Base-by-base conservation (phyloP, 2,888 invertebrate species). In the Creontiades dilutus region DNA sequence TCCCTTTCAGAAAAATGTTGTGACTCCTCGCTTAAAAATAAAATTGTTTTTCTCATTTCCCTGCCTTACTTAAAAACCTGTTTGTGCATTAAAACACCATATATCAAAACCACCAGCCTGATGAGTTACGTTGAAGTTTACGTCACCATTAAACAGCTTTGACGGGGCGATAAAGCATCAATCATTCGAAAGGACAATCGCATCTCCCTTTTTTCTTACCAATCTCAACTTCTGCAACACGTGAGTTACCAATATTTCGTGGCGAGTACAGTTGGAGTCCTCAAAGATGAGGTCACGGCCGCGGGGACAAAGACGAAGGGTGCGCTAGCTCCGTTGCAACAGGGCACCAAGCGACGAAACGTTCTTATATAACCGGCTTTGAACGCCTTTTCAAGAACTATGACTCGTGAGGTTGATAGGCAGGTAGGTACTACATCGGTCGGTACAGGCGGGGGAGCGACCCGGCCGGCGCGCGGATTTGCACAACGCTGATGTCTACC, bases 251-350 rank as follows among this genome's bases (percentile, higher is more conserved):
- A 68, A 68, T 68, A 23, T 68, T 68, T 68, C 68, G 12, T 23
- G 9, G 68, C 61, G 68, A 37, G 3, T 37, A 37, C 37, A 7
- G 37, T 7, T 23, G 12, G 4, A 0, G 12, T 23, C 11, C 5
- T 23, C 16, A 16, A n/a, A n/a, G 68, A 68, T 5, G 68, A 11
- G 68, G 68, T 68, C 68, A 68, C 23, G 68, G 68, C 68, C 68
- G 68, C 23, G 68, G 68, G 23, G 68, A 68, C 68, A 68, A 68
- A 68, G 57, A 57, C 57, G 68, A 68, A 68, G 68, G 68, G 68
- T 68, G 68, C 23, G 68, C 68, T 68, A 23, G 23, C 61, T 61
- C 61, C 57, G n/a, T 68, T 68, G 68, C 68, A 68, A 68, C 68
- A 68, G 68, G 68, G 23, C 27, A 5, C 68, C 68, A 23, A 23